Evolutionary conservation across 1,140 invertebrate genomes (phyloP), one percentile per base, ranked within the genome.

Genomic region (Drosophila pruinosa): DNA sequence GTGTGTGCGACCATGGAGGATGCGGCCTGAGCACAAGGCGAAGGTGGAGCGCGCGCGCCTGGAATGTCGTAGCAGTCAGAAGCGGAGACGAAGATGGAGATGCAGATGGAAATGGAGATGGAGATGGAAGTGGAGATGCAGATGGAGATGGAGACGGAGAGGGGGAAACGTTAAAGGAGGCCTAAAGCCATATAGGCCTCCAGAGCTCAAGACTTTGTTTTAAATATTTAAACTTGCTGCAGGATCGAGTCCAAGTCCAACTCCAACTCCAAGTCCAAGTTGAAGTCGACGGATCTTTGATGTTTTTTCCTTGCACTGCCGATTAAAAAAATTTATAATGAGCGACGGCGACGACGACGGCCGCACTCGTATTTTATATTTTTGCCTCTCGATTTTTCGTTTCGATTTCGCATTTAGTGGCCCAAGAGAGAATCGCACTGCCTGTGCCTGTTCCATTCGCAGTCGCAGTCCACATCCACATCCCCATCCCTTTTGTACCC

Each of bases 261-360:
- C 15, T 7, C 3, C 24, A 36, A 52, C 45, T 62, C 57, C 57
- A 62, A 53, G 17, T 45, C 48, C 48, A 31, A 39, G 67, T 70
- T 50, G 50, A 39, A 56, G 48, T 56, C 47, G 69, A 85, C 82
- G 82, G 81, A 85, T 81, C 81, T 85, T 85, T 85, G 81, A 85
- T 81, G 81, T 85, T 85, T 85, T 64, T 52, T 53, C 31, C 57
- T 68, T 63, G 70, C 45, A 75, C 74, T 77, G 81, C 73, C 81
- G 81, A 85, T 85, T 85, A 85, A 85, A 85, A 86, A 85, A 85
- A 86, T 77, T 86, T 85, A 85, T 85, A 85, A 85, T 85, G 81
- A 85, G 81, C 81, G 81, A 72, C 81, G 73, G 57, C 65, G 74
- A 12, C 50, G 68, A n/a, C 53, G 53, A 14, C 64, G 58, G 65